These are phyloP conservation scores for Drosophila ironensis DNA, from an alignment of 1,140 invertebrate species.

Conservation along the genomic window DNA sequence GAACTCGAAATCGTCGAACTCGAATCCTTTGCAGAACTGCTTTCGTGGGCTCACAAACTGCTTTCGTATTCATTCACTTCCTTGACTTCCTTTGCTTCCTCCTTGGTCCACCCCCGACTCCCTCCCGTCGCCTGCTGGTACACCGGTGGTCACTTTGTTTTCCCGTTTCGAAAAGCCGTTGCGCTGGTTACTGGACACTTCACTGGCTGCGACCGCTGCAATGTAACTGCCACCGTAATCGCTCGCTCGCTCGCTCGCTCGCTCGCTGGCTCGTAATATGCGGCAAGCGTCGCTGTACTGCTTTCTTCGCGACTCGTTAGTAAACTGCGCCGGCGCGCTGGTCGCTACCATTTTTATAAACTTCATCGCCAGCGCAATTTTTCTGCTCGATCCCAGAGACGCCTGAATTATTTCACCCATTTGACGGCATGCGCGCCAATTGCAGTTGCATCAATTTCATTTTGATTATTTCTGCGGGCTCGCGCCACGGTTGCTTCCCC, in stretches of 20 bases:
- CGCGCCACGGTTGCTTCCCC: conserved; percentile 7
- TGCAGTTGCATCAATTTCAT: conserved; percentile 59
- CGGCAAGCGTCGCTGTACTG: conserved; percentile 25
- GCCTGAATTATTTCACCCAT: conserved; percentile 75
- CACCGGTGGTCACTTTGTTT: conserved; percentile 30
- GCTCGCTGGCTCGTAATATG: conserved; percentile 6
- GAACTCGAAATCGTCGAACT: too few species aligned
- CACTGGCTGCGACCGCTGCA: neutral
- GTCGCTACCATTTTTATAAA: conserved; percentile 78
- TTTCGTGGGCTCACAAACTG: conserved; percentile 1
- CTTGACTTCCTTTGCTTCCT: conserved; percentile 38
- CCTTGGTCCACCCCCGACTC: neutral
- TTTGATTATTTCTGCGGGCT: conserved; percentile 16
- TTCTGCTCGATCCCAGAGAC: conserved; percentile 24
- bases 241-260: neutral
- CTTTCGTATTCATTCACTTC: conserved; percentile 9
- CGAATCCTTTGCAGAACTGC: neutral
- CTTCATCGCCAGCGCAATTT: conserved; percentile 61
- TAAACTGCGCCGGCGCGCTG: conserved; percentile 65
- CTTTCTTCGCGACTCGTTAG: conserved; percentile 54
- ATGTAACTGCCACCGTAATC: too few species aligned
- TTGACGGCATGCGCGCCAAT: conserved; percentile 52
- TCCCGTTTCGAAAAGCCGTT: conserved; percentile 62
- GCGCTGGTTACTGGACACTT: conserved; percentile 42
- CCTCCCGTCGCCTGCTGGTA: conserved; percentile 1